Evolutionary conservation across 2,888 invertebrate genomes (phyloP), one percentile per base, ranked within the genome.

Genomic region (Venustoraphidia nigricollis): DNA sequence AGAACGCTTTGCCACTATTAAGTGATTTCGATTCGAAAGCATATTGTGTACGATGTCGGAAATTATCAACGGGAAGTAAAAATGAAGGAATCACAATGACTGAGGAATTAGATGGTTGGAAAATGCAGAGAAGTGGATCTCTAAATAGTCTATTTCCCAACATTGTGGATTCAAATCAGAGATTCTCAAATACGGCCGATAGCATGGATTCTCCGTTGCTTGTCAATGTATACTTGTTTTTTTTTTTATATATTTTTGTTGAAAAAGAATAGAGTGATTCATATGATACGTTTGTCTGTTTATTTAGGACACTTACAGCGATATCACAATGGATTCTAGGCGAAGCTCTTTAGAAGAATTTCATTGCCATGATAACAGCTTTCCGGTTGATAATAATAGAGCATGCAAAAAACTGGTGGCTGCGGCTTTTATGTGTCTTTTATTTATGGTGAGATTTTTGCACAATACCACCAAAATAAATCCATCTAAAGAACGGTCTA

Each of bases 381-480:
- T 65, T 55, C 62, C 65, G n/a, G 64, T 63, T 27, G 62, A 67
- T 17, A 72, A 75, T 44, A 67, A 69, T 17, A 72, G 69, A 54
- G 82, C 83, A 6, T 76, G 79, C 59, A 76, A 75, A 43, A 81
- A 81, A 63, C 70, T 84, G 51, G 60, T 80, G 51, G 67, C 73
- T 11, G 82, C 82, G 2, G 69, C 79, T 39, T 62, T 75, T 48
- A 67, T 84, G 51, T 84, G 83, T 61, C 74, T 76, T 46, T 64
- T 81, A 54, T 83, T 84, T 60, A 83, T 84, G 84, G 82, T 83
- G 62, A 70, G 68, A 59, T 46, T 44, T 50, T 47, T 48, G 46
- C n/a, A 42, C 48, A 36, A 27, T 27, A 27, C 27, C 27, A 27
- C 27, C 27, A 27, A 27, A 3, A 17, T n/a, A 17, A 17, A 3